A percentile compares a stretch with the other conserved stretches of the same genome.
Evolutionary conservation across 1,140 invertebrate species (phyloP).

Genomic region (Drosophila elegans): DNA sequence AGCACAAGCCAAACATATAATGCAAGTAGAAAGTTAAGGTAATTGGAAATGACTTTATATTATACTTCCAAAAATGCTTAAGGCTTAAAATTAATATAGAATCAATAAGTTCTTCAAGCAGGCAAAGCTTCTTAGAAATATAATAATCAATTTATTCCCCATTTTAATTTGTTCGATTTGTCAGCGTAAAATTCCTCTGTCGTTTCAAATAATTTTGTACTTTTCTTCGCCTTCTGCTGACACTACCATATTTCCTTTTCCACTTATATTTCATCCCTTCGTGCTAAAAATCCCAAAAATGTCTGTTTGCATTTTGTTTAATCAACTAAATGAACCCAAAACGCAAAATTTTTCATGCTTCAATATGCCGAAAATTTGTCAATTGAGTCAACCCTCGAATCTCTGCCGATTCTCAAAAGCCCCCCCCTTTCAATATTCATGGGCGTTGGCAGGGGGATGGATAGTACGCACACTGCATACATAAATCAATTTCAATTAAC

Average conservation of each 20-base stretch:
- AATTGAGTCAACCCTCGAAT: slow-evolving; percentile 18
- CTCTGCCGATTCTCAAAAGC: neutral
- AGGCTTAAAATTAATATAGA: too few relatives aligned
- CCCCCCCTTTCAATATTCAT: slow-evolving; percentile 33
- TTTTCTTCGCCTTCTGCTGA: neutral
- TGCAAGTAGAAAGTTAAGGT: too few relatives aligned
- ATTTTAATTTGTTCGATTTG: neutral
- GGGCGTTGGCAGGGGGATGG: neutral
- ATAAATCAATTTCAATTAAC: slow-evolving; percentile 84
- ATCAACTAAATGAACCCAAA: slow-evolving; percentile 63
- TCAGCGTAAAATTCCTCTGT: neutral
- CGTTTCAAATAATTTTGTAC: slow-evolving; percentile 1
- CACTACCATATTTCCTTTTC: neutral
- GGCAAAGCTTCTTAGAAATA: too few relatives aligned
- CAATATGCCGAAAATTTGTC: slow-evolving; percentile 67
- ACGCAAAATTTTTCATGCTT: slow-evolving; percentile 56
- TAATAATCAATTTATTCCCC: too few relatives aligned
- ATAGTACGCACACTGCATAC: slow-evolving; percentile 73
- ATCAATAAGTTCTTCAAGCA: neutral
- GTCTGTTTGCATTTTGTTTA: slow-evolving; percentile 46
- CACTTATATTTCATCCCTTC: neutral
- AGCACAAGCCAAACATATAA: too few relatives aligned
- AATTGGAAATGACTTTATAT: too few relatives aligned
- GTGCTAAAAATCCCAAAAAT: neutral
- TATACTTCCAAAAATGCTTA: too few relatives aligned